phyloP scores from a whole-genome alignment of 1,140 invertebrate genomes.

The Atta colombica region DNA sequence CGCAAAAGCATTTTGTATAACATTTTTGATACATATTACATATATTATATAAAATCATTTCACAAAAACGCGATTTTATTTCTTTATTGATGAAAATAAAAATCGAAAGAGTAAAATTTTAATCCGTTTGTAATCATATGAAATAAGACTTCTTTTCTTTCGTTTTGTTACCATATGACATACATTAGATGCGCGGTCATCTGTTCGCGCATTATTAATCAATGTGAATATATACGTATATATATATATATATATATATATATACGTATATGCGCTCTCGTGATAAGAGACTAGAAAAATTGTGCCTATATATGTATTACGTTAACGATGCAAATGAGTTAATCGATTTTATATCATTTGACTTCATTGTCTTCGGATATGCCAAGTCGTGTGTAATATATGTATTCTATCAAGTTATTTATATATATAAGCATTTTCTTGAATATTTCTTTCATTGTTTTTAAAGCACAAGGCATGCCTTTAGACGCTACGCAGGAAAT shows the following conservation, averaged over 20 bases:
- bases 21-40: conserved; percentile 56
- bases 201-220: too few species aligned
- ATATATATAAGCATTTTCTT: neutral
- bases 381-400: neutral
- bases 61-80: neutral
- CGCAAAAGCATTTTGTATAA: conserved; percentile 91
- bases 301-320: too few species aligned
- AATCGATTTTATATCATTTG: neutral
- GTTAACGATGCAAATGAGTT: too few species aligned
- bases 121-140: too few species aligned
- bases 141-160: too few species aligned
- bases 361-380: neutral
- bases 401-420: neutral
- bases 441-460: conserved; percentile 4
- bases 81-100: neutral
- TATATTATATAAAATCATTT: neutral
- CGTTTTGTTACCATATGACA: too few species aligned
- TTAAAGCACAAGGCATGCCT: conserved; percentile 86
- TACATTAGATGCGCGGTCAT: too few species aligned
- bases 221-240: too few species aligned
- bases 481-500: conserved; percentile 92
- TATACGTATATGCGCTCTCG: too few species aligned
- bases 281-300: too few species aligned
- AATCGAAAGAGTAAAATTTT: neutral
- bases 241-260: too few species aligned